phyloP scores from a whole-genome alignment of 2,888 invertebrate species.

The Meta bourneti region DNA sequence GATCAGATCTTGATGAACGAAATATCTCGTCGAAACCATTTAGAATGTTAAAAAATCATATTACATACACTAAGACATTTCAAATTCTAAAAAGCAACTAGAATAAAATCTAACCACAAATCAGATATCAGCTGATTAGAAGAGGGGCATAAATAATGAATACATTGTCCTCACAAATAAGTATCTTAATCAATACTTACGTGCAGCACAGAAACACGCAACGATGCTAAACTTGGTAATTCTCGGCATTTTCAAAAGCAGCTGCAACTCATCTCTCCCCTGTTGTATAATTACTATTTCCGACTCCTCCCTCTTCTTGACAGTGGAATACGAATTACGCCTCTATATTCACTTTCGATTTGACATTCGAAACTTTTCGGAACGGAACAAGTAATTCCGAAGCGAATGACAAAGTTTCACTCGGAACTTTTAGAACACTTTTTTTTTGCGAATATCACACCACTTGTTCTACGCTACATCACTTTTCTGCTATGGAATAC shows the following conservation, averaged over 20 bases:
- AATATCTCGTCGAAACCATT: too few relatives aligned
- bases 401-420: neutral
- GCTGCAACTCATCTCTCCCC: slow-evolving; percentile 25
- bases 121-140: too few relatives aligned
- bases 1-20: too few relatives aligned
- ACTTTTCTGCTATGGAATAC: neutral
- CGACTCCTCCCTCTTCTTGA: neutral
- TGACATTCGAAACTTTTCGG: neutral
- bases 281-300: slow-evolving; percentile 3
- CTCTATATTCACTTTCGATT: neutral
- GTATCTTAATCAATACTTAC: slow-evolving; percentile 53
- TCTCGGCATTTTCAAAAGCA: slow-evolving; percentile 41
- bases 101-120: too few relatives aligned
- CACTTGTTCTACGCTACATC: neutral
- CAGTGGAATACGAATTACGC: neutral
- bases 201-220: slow-evolving; percentile 64
- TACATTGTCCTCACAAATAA: neutral
- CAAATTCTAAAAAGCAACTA: too few relatives aligned
- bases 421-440: neutral
- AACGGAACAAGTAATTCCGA: neutral
- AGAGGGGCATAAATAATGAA: too few relatives aligned
- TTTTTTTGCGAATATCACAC: neutral
- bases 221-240: slow-evolving; percentile 43
- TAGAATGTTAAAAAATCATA: too few relatives aligned
- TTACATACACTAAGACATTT: too few relatives aligned